Percentiles rank a stretch among this genome's conserved stretches.
Evolutionary conservation across 2,888 invertebrate genomes (phyloP).

Genomic region (Loripinus fragilis): DNA sequence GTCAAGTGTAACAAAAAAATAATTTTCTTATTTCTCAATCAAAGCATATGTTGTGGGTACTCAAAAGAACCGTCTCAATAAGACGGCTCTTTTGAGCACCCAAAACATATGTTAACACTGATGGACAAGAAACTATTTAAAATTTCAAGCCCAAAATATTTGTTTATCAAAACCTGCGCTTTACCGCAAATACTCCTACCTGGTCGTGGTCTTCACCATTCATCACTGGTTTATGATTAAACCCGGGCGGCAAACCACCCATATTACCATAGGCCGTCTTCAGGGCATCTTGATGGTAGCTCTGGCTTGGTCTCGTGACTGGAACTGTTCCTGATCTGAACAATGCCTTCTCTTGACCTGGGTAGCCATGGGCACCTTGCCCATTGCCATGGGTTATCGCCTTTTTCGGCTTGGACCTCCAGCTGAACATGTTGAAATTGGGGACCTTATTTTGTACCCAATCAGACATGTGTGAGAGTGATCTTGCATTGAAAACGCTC

Average conservation of each 20-base stretch:
- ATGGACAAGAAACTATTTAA: no score
- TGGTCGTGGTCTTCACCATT: not conserved
- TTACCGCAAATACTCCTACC: not conserved
- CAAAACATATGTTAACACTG: no score
- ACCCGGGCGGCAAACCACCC: constrained; percentile 6
- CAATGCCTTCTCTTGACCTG: not conserved
- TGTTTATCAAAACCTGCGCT: no score
- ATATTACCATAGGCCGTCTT: constrained; percentile 6
- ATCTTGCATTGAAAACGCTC: constrained; percentile 24
- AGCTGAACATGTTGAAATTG: constrained; percentile 21
- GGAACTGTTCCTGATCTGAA: not conserved
- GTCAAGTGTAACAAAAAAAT: no score
- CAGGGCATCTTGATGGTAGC: not conserved
- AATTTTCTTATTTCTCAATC: no score
- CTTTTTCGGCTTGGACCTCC: constrained; percentile 22
- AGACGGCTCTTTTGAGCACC: no score
- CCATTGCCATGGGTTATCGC: constrained; percentile 28
- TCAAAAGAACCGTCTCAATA: no score
- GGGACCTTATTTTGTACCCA: constrained; percentile 65
- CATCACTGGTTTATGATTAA: not conserved
- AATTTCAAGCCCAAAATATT: no score
- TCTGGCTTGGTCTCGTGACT: not conserved
- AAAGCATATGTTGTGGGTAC: no score
- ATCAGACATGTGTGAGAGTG: constrained; percentile 67
- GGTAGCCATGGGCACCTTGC: constrained; percentile 2